These are phyloP conservation scores for Chydorus sphaericus DNA, from an alignment of 2,888 invertebrate genomes.

Conservation along the genomic window DNA sequence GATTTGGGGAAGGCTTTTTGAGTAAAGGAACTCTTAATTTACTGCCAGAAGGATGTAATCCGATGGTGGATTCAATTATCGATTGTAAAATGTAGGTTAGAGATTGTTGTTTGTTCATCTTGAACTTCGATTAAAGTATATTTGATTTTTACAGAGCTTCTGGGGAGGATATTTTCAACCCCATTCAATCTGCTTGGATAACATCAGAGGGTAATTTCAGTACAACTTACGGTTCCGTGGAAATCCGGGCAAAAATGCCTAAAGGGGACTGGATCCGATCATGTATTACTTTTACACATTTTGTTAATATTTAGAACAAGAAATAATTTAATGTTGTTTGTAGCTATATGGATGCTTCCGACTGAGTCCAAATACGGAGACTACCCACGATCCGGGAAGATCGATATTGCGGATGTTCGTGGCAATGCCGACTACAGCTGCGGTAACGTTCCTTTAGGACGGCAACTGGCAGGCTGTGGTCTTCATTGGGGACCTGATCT, in stretches of 20 bases:
- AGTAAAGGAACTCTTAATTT: slow-evolving; percentile 19
- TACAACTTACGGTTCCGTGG: slow-evolving; percentile 25
- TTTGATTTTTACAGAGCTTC: neutral
- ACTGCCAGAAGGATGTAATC: slow-evolving; percentile 20
- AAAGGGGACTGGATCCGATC: slow-evolving; percentile 29
- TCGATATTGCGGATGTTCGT: slow-evolving; percentile 29
- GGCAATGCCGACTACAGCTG: slow-evolving; percentile 24
- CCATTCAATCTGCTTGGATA: slow-evolving; percentile 25
- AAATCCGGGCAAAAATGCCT: slow-evolving; percentile 25
- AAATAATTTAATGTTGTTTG: neutral
- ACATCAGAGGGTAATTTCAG: slow-evolving; percentile 20
- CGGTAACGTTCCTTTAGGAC: slow-evolving; percentile 15
- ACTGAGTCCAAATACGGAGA: slow-evolving; percentile 26
- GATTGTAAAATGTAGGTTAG: slow-evolving; percentile 10
- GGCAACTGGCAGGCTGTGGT: slow-evolving; percentile 25
- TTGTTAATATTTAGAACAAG: neutral
- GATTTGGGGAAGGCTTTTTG: slow-evolving; percentile 20
- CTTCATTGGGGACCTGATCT: slow-evolving; percentile 30
- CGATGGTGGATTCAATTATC: too few species aligned
- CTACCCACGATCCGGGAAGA: slow-evolving; percentile 31
- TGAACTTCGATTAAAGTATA: neutral
- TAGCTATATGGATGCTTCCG: slow-evolving; percentile 28
- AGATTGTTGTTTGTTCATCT: neutral
- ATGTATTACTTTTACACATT: slow-evolving; percentile 2
- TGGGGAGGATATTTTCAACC: slow-evolving; percentile 21